These are phyloP conservation scores for Crotophaga sulcirostris DNA, from an alignment of 2,113 vertebrate genomes.

Conservation along the genomic window DNA sequence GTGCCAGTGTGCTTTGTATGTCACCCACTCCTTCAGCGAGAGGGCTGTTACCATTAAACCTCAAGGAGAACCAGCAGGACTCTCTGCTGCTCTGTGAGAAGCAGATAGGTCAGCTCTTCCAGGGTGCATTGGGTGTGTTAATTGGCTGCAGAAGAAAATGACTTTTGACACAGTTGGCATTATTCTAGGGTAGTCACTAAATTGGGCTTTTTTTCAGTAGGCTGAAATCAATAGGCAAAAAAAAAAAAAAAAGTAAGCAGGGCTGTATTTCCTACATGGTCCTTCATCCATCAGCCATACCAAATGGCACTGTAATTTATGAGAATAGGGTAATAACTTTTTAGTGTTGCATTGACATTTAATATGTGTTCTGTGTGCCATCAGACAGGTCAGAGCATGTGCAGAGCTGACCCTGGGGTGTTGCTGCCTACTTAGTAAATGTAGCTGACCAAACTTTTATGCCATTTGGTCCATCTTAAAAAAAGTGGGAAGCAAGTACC, in stretches of 20 bases:
- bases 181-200: neutral
- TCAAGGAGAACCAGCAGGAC: neutral
- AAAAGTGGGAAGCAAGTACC: neutral
- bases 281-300: neutral
- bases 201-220: neutral
- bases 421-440: neutral
- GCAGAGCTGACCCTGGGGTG: neutral
- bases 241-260: neutral
- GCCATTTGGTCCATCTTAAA: neutral
- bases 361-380: neutral
- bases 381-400: neutral
- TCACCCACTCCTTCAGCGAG: neutral
- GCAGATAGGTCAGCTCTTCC: neutral
- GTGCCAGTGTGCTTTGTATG: neutral
- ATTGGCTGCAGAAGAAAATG: neutral
- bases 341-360: neutral
- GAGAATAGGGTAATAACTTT: neutral
- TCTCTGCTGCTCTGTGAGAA: neutral
- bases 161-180: neutral
- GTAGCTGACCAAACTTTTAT: neutral
- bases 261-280: neutral
- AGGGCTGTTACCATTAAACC: neutral
- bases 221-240: neutral
- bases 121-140: neutral
- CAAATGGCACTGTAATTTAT: neutral